Conservation (phyloP, 2,888 invertebrate genomes). For the Dryococelus australis region DNA sequence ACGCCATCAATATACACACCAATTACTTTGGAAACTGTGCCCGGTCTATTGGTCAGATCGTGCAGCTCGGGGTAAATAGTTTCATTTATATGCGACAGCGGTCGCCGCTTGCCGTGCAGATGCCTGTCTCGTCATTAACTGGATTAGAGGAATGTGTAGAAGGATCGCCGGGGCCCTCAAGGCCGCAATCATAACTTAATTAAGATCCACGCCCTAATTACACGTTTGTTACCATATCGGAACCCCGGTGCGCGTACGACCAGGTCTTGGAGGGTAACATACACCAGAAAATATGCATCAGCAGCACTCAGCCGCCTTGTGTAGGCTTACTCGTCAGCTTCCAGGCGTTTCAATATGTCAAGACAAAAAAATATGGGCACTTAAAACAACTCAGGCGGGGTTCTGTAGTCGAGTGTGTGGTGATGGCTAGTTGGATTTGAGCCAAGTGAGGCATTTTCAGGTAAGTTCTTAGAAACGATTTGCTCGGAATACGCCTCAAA, state of each 20-base stretch:
- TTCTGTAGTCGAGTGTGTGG: too few relatives aligned
- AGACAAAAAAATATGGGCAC: not conserved
- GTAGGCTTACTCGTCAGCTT: not conserved
- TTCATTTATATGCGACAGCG: not conserved
- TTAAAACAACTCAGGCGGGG: not conserved
- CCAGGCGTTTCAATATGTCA: not conserved
- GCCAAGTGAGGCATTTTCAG: not conserved
- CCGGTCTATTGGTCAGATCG: not conserved
- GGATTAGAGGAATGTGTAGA: slow-evolving; percentile 10
- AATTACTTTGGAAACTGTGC: not conserved
- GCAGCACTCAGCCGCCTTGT: not conserved
- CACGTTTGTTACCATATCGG: slow-evolving; percentile 1
- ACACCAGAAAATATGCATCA: not conserved
- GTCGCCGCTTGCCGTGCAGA: not conserved
- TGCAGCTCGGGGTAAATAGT: not conserved
- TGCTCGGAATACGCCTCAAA: not conserved
- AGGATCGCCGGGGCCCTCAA: not conserved
- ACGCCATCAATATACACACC: slow-evolving; percentile 6
- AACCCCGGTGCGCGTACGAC: not conserved
- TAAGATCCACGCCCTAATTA: slow-evolving; percentile 16
- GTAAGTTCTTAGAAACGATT: not conserved
- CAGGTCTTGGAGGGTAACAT: not conserved
- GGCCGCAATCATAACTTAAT: slow-evolving; percentile 16
- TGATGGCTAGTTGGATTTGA: not conserved
- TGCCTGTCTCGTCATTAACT: slow-evolving; percentile 5